Percentiles rank a stretch among this genome's conserved stretches.
Evolutionary conservation across 2,888 invertebrate species (phyloP).

Genomic region (Druceiella hillmani): DNA sequence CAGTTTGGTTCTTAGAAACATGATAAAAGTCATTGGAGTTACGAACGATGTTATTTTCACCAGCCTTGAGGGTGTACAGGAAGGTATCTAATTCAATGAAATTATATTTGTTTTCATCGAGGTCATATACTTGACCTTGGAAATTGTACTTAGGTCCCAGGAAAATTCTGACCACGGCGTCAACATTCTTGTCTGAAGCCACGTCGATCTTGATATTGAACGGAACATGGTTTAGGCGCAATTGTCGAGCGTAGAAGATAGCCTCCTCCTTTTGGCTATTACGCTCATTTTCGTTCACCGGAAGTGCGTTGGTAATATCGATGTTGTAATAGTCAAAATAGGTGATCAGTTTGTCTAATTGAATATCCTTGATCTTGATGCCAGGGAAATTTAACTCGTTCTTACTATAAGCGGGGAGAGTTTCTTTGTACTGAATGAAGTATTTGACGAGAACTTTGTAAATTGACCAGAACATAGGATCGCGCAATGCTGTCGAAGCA

Average conservation of each 20-base stretch:
- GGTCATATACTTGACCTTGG: constrained; percentile 42
- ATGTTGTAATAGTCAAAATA: constrained; percentile 66
- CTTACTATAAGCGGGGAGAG: constrained; percentile 53
- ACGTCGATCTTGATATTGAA: constrained; percentile 56
- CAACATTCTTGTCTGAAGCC: constrained; percentile 49
- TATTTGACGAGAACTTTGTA: constrained; percentile 55
- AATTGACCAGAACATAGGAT: constrained; percentile 67
- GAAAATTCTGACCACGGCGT: constrained; percentile 61
- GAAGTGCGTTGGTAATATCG: constrained; percentile 58
- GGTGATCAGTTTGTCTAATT: constrained; percentile 61
- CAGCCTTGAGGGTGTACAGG: constrained; percentile 51
- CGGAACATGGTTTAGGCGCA: constrained; percentile 60
- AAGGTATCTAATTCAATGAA: constrained; percentile 60
- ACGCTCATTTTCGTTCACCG: constrained; percentile 44
- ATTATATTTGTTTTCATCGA: constrained; percentile 54
- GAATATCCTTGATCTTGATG: constrained; percentile 54
- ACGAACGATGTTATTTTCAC: constrained; percentile 60
- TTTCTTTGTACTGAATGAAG: constrained; percentile 55
- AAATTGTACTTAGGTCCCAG: constrained; percentile 65
- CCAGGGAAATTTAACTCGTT: constrained; percentile 59
- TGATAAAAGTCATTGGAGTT: constrained; percentile 60
- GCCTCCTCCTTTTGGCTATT: constrained; percentile 46
- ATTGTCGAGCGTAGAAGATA: constrained; percentile 51
- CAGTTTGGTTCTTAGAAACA: constrained; percentile 53
- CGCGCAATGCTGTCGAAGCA: constrained; percentile 61